A percentile compares a stretch with the other conserved stretches of the same genome.
phyloP scores from a whole-genome alignment of 1,140 invertebrate genomes.

The Hyles euphorbiae region DNA sequence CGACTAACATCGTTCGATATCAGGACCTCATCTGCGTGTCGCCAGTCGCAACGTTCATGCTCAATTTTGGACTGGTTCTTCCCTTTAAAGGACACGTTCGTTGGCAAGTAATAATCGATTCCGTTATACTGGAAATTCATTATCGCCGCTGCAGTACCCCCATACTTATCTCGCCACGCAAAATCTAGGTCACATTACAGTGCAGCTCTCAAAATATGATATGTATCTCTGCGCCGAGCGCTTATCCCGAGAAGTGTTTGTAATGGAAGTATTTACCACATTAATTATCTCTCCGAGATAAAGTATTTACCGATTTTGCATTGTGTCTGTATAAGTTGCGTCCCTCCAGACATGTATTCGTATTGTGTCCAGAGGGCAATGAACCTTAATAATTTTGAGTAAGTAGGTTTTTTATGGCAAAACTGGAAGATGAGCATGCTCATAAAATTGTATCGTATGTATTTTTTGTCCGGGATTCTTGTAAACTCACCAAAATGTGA shows the following conservation, averaged over 20 bases:
- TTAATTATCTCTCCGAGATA: no score
- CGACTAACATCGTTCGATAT: slow-evolving; percentile 40
- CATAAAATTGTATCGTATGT: slow-evolving; percentile 4
- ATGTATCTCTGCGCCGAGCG: slow-evolving; percentile 14
- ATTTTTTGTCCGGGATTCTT: slow-evolving; percentile 9
- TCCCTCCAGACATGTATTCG: no score
- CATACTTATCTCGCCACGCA: slow-evolving; percentile 21
- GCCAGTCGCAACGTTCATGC: no score
- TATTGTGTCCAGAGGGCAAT: slow-evolving; percentile 13
- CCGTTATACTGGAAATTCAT: slow-evolving; percentile 2
- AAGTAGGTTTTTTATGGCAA: background rate
- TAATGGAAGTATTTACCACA: slow-evolving; percentile 2
- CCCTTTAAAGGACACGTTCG: background rate
- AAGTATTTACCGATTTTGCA: no score
- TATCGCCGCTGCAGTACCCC: slow-evolving; percentile 8
- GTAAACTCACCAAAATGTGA: slow-evolving; percentile 13
- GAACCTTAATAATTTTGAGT: slow-evolving; percentile 23
- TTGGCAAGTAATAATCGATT: slow-evolving; percentile 6
- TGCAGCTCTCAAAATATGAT: slow-evolving; percentile 20
- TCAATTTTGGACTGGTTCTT: background rate
- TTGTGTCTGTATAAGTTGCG: no score
- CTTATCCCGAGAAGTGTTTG: background rate
- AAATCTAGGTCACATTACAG: slow-evolving; percentile 30
- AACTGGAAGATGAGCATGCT: slow-evolving; percentile 3
- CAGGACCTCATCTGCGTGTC: slow-evolving; percentile 4